Percentiles rank a stretch among this genome's conserved stretches.
Evolutionary conservation across 2,113 vertebrate genomes (phyloP).

Genomic region (Condylura cristata): DNA sequence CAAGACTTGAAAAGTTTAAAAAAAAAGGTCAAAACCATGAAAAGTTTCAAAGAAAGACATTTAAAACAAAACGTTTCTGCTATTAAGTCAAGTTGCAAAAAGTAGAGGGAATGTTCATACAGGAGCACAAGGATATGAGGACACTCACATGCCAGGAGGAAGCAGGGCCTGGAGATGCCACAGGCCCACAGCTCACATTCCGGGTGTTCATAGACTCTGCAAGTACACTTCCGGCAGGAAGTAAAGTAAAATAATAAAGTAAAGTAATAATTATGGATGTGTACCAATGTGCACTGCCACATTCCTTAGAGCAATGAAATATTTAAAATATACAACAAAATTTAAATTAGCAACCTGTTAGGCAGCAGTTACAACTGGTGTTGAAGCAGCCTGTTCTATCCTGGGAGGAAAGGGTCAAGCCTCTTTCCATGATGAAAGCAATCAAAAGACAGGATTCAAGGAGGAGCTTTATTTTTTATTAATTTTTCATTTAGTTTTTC

Average conservation of each 20-base stretch:
- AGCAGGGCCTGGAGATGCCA: not conserved
- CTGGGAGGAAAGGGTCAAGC: not conserved
- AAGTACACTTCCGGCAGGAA: not conserved
- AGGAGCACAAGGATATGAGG: not conserved
- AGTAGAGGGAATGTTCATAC: not conserved
- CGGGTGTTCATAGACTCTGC: not conserved
- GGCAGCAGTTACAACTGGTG: not conserved
- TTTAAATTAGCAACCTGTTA: not conserved
- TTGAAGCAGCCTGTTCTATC: not conserved
- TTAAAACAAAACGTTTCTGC: not conserved
- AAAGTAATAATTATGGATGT: not conserved
- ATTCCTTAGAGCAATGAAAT: not conserved
- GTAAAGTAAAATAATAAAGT: no score
- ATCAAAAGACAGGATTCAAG: not conserved
- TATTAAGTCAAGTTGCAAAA: not conserved
- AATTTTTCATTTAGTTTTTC: not conserved
- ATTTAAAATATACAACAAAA: not conserved
- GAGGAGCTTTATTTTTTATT: not conserved
- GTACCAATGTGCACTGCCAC: not conserved
- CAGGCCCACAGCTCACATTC: not conserved
- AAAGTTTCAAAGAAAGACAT: not conserved
- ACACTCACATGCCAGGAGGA: not conserved
- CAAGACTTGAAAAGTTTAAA: not conserved
- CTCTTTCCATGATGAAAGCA: not conserved
- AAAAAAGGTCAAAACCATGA: not conserved